Conservation (phyloP, 2,113 vertebrate genomes). For the Semicossyphus pulcher region DNA sequence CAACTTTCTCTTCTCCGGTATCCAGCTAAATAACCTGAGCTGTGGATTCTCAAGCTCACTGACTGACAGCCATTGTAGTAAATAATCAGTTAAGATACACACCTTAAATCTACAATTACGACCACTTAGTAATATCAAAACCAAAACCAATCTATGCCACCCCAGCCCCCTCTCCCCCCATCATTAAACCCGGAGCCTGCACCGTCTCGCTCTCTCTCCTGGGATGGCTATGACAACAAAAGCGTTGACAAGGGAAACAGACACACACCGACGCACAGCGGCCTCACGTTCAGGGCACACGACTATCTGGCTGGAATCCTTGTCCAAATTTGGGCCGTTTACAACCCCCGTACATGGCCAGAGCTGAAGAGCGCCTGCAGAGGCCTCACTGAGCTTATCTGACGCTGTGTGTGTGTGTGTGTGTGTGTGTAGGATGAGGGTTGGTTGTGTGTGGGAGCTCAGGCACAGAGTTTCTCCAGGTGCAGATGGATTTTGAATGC, state of each 20-base stretch:
- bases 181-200: constrained; percentile 25
- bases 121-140: constrained; percentile 3
- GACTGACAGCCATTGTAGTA: neutral
- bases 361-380: constrained; percentile 74
- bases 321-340: constrained; percentile 91
- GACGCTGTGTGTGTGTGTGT: constrained; percentile 37
- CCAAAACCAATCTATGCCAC: neutral
- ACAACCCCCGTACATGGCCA: constrained; percentile 82
- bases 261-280: constrained; percentile 65
- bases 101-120: constrained; percentile 22
- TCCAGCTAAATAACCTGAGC: neutral
- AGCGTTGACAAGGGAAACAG: constrained; percentile 66
- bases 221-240: constrained; percentile 77
- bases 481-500: constrained; percentile 13
- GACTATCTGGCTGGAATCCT: constrained; percentile 89
- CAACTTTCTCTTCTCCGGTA: neutral
- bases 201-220: constrained; percentile 43
- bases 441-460: constrained; percentile 17
- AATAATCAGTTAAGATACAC: neutral
- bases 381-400: constrained; percentile 81
- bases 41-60: neutral
- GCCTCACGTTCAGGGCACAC: constrained; percentile 88
- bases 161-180: neutral
- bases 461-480: constrained; percentile 43
- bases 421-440: constrained; percentile 28